Evolutionary conservation across 2,113 vertebrate genomes (phyloP).

Genomic region (Nycticorax nycticorax): DNA sequence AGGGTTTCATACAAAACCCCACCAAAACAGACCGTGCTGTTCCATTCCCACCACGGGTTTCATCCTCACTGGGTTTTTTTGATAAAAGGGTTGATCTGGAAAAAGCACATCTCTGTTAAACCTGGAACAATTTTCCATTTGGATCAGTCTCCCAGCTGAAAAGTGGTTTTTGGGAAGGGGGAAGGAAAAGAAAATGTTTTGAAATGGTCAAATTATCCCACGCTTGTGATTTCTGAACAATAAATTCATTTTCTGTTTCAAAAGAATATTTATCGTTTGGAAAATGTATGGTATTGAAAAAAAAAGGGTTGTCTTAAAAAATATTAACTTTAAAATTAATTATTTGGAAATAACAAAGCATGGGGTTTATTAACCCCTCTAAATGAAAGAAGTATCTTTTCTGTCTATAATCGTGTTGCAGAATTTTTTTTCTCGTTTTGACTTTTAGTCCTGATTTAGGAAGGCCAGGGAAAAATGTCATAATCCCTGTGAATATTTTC

Average conservation of each 20-base stretch:
- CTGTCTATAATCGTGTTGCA: rapidly evolving
- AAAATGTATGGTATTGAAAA: background rate
- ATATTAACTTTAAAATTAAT: background rate
- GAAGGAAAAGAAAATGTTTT: constrained; percentile 18
- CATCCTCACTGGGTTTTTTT: background rate
- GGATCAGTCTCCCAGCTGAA: background rate
- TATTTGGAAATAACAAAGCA: background rate
- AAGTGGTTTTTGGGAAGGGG: background rate
- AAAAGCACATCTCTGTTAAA: background rate
- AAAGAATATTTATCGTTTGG: background rate
- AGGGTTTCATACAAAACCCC: background rate
- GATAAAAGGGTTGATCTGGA: background rate
- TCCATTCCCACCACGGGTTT: background rate
- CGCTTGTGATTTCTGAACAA: background rate
- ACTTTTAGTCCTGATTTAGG: background rate
- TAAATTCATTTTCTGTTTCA: background rate
- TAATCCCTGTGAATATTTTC: background rate
- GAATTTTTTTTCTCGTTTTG: background rate
- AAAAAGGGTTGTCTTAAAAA: background rate
- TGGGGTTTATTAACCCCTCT: background rate
- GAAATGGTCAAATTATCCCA: background rate
- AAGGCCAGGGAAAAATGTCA: background rate
- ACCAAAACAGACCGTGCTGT: background rate
- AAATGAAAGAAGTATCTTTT: background rate
- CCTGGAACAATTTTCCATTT: background rate